Percentiles rank a stretch among this genome's conserved stretches.
phyloP scores from a whole-genome alignment of 1,140 invertebrate genomes.

The Drosophila sulfurigaster region DNA sequence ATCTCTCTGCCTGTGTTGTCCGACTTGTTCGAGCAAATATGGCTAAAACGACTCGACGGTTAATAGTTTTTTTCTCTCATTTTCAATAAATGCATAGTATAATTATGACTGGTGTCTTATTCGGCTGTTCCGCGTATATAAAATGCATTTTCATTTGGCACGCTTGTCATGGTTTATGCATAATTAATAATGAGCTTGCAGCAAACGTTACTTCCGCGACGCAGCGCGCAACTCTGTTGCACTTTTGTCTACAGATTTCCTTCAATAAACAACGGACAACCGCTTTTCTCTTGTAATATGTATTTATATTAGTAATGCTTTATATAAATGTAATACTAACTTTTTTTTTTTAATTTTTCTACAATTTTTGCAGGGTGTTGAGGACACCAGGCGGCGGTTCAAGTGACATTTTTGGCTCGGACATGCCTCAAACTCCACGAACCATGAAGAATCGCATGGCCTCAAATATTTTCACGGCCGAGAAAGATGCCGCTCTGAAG shows the following conservation, averaged over 20 bases:
- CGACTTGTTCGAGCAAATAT: background rate
- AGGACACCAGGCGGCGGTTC: conserved; percentile 87
- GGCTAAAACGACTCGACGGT: background rate
- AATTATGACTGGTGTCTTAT: conserved; percentile 15
- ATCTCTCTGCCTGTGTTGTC: background rate
- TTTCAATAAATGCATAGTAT: conserved; percentile 15
- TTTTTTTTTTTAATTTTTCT: conserved; percentile 39
- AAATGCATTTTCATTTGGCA: conserved; percentile 23
- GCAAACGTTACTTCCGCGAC: conserved; percentile 5
- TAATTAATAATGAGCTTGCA: conserved; percentile 21
- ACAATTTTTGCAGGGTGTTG: conserved; percentile 85
- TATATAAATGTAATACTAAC: conserved; percentile 10
- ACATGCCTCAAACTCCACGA: conserved; percentile 79
- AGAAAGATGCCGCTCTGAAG: conserved; percentile 75
- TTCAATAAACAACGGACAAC: background rate
- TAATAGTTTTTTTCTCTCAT: background rate
- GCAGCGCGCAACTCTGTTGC: background rate
- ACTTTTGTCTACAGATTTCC: conserved; percentile 9
- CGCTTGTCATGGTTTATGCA: conserved; percentile 22
- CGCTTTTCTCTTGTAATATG: conserved; percentile 1
- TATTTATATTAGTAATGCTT: background rate
- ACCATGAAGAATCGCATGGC: conserved; percentile 82
- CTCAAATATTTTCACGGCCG: conserved; percentile 83
- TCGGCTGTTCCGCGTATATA: conserved; percentile 13
- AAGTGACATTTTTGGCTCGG: conserved; percentile 86